Base-by-base conservation (phyloP, 2,113 vertebrate species). In the Menidia beryllina region DNA sequence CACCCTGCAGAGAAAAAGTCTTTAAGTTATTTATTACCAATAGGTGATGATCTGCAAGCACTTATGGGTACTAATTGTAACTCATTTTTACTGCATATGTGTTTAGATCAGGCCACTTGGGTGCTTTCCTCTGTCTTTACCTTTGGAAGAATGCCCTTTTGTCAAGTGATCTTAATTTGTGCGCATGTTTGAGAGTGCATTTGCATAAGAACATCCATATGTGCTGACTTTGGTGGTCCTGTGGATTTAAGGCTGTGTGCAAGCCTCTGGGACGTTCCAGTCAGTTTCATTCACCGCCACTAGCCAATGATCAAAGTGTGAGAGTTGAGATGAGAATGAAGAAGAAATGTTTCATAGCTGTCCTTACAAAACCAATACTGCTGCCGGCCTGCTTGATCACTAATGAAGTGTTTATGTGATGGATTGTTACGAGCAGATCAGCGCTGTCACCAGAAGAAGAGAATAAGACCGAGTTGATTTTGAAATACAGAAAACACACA, bases 361-460 rank as follows among this genome's bases (percentile, higher is more conserved):
- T 14, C 43, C 41, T 41, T 71, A 75, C n/a, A 63, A 75, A 78
- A 60, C 79, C 23, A 45, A 65, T 41, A 59, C 48, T 65, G 62
- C 60, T 45, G 20, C 30, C 0, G 7, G 41, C 64, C 66, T 78
- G 60, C 51, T 69, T 69, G 64, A 65, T 75, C 51, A 61, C 55
- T 72, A 66, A 77, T 79, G 47, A 74, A 81, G 69, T 75, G 9
- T 83, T 63, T 71, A 71, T 79, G 59, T 71, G 79, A 87, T 77
- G 75, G 66, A 82, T 79, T 2, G 69, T 55, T 21, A 69, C 51
- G 27, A 68, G 48, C 67, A 15, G 39, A 64, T 49, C 57, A 52
- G 66, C 14, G 8, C n/a, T 67, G 36, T 61, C 53, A n/a, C 19
- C 26, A 39, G 27, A 54, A 47, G 54, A 62, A 48, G 38, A 8